phyloP scores from a whole-genome alignment of 2,113 vertebrate species.

The Pteruthius melanotis region DNA sequence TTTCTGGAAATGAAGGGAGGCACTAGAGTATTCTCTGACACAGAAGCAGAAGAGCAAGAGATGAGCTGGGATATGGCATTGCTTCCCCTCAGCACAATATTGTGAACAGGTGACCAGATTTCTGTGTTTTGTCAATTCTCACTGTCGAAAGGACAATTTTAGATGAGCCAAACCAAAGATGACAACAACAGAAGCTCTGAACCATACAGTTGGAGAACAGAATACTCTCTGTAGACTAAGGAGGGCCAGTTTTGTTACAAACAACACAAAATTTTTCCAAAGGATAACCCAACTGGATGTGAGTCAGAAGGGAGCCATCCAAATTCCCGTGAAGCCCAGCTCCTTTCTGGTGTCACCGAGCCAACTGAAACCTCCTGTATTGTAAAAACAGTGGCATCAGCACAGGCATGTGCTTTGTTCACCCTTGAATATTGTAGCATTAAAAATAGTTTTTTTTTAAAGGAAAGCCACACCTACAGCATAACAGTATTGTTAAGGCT shows the following conservation, averaged over 20 bases:
- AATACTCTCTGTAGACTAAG: neutral
- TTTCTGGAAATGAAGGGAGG: slow-evolving; percentile 43
- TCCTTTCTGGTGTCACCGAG: neutral
- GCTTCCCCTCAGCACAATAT: slow-evolving; percentile 15
- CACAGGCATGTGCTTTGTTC: neutral
- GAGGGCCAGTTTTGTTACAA: neutral
- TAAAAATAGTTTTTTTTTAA: neutral
- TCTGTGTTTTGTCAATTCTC: slow-evolving; percentile 48
- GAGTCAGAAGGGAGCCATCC: slow-evolving; percentile 7
- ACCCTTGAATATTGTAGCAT: neutral
- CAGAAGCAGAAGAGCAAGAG: slow-evolving; percentile 39
- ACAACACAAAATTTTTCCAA: neutral
- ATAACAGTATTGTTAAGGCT: neutral
- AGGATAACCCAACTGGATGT: neutral
- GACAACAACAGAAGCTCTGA: slow-evolving; percentile 15
- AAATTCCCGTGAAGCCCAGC: neutral
- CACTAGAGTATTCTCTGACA: slow-evolving; percentile 44
- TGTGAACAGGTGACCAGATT: slow-evolving; percentile 59
- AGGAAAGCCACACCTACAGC: neutral
- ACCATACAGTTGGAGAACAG: slow-evolving; percentile 22
- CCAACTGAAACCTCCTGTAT: slow-evolving; percentile 8
- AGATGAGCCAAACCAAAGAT: neutral
- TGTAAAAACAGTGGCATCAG: neutral
- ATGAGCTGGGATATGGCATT: slow-evolving; percentile 8
- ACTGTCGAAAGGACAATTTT: neutral